Conservation (phyloP, 2,113 vertebrate species). For the Phylloscopus trochiloides region DNA sequence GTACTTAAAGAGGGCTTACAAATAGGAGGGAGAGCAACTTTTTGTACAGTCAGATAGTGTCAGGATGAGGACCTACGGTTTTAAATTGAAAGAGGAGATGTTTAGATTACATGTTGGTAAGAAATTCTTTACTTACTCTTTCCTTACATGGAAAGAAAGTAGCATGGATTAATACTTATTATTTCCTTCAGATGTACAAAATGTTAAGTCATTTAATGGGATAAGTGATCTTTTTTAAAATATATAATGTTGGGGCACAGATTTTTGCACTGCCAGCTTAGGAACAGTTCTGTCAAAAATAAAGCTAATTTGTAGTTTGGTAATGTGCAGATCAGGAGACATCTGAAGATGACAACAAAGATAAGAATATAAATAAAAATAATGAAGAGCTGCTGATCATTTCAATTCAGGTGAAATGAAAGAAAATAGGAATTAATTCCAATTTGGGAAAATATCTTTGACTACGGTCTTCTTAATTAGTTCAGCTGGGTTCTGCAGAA, state of each 20-base stretch:
- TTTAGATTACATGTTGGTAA: neutral
- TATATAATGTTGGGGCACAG: conserved; percentile 14
- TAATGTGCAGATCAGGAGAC: neutral
- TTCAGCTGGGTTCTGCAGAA: neutral
- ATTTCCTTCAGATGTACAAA: neutral
- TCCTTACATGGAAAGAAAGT: neutral
- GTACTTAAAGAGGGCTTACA: neutral
- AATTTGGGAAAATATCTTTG: neutral
- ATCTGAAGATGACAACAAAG: neutral
- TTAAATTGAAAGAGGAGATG: neutral
- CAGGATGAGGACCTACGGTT: neutral
- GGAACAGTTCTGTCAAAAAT: neutral
- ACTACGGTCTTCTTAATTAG: neutral
- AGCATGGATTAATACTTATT: neutral
- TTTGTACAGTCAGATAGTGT: neutral
- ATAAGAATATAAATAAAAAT: neutral
- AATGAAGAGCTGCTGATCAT: neutral
- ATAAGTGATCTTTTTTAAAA: neutral
- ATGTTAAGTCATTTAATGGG: neutral
- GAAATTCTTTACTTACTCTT: neutral
- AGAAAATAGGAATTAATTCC: neutral
- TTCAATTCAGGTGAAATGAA: neutral
- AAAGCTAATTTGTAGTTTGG: neutral
- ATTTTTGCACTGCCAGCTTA: neutral
- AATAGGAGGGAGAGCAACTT: neutral